Evolutionary conservation across 1,140 invertebrate genomes (phyloP).

Genomic region (Trichonephila clavata): DNA sequence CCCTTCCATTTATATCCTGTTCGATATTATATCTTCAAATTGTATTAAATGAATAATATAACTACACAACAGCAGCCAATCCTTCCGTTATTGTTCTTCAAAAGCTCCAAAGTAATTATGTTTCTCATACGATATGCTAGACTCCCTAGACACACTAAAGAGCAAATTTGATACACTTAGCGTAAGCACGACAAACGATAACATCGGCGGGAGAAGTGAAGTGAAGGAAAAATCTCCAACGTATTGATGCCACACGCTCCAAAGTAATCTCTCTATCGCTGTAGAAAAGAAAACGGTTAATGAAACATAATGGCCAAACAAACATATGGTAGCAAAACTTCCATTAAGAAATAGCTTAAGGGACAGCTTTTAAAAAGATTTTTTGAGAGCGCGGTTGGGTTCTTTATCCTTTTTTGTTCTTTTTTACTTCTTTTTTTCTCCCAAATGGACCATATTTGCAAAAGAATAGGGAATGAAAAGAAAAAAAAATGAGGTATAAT

Average conservation of each 20-base stretch:
- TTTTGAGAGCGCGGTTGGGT: neutral
- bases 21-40: neutral
- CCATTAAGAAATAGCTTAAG: constrained; percentile 42
- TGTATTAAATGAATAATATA: constrained; percentile 1
- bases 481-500: constrained; percentile 16
- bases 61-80: neutral
- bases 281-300: constrained; percentile 45
- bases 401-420: constrained; percentile 5
- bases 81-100: neutral
- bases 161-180: constrained; percentile 27
- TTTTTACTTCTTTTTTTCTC: neutral
- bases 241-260: constrained; percentile 36
- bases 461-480: neutral
- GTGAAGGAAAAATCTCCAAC: constrained; percentile 10
- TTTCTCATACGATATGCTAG: neutral
- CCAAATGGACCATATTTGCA: constrained; percentile 50
- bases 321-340: constrained; percentile 54
- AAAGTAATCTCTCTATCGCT: constrained; percentile 3
- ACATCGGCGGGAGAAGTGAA: neutral
- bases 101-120: neutral
- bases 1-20: neutral
- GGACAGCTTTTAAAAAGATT: constrained; percentile 49
- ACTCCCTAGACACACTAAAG: neutral
- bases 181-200: constrained; percentile 11
- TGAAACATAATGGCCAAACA: constrained; percentile 63